Evolutionary conservation across 2,797 vertebrate genomes (phyloP), one percentile per base, ranked within the genome.

Genomic region (Coluber constrictor): DNA sequence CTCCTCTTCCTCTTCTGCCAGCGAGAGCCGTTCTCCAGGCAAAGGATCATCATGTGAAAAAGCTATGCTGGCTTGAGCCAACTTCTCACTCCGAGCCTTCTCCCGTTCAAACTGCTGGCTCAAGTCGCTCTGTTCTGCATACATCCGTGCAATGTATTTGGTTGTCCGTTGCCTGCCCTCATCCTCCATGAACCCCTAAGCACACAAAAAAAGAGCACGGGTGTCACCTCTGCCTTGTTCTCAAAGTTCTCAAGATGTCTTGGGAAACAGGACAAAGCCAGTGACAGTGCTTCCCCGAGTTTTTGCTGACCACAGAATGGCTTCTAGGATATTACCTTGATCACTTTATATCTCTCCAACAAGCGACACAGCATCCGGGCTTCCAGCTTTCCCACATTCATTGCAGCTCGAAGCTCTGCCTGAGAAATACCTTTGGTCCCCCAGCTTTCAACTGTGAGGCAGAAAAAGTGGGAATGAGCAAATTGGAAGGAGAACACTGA

Each of bases 151-250:
- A 94, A 99, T 97, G 86, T 97, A 99, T 94, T 99, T 99, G 18
- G 98, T 99, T 0, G 98, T 99, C 93, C 99, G 98, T 96, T 99
- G 99, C 3, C 99, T 98, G 54, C 99, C 99, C 96, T 98, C 98
- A 6, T 99, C 99, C 94, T 98, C 99, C 99, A 99, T 99, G 96
- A 99, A 99, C 1, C 99, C 99, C 99, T 99, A 86, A 51, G 86
- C 59, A 47, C 37, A 37, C 37, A 37, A 37, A 90, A 92, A 37
- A 91, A 91, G 0, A 94, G 4, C 47, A 90, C 15, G 18, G n/a
- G 1, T 3, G 91, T 91, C 0, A 1, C 91, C 70, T 92, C 57
- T 95, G 27, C 63, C 74, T 86, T n/a, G 9, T n/a, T 5, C 47
- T 56, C 54, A 37, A 1, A 1, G 20, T 8, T 54, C 25, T 54